Evolutionary conservation across 2,113 vertebrate species (phyloP), one percentile per base, ranked within the genome.

Genomic region (Cromileptes altivelis): DNA sequence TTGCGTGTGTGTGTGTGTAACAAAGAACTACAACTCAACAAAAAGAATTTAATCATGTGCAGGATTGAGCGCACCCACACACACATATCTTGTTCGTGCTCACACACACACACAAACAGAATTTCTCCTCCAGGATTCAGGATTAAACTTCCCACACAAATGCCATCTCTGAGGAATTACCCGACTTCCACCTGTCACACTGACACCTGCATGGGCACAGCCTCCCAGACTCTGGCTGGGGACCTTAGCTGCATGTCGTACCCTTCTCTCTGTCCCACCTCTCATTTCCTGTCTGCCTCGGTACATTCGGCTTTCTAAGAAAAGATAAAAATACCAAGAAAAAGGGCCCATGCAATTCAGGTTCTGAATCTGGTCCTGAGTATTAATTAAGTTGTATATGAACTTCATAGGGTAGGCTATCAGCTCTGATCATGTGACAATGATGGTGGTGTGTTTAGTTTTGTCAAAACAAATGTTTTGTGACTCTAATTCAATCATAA

Each of bases 21-120:
- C 40, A 75, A 62, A n/a, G 0, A 25, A 74, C 21, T 49, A 61
- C 81, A 73, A 77, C 52, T 82, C 78, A 53, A 78, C 73, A 81
- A 53, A 70, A 86, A 77, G 15, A 80, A 82, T 88, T 70, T 82
- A 91, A 88, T 88, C 63, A 85, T 74, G 53, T 19, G 27, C 25
- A 60, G 81, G 69, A 67, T 15, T 70, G 69, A 75, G 33, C 7
- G 30, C 40, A 6, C 53, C 1, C 58, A 58, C 71, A 55, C 81
- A 64, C 67, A 23, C 1, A 2, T 45, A 45, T 27, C 0, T 2
- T 33, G 3, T n/a, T 25, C 49, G 45, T 49, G 27, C 50, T 49
- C 64, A 56, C 67, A 40, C 62, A 68, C 65, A 47, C 21, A 52
- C 64, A 74, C 55, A 25, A 58, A 25, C 68, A 61, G 60, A 37